phyloP scores from a whole-genome alignment of 2,113 vertebrate species.

The Tragelaphus strepsiceros region DNA sequence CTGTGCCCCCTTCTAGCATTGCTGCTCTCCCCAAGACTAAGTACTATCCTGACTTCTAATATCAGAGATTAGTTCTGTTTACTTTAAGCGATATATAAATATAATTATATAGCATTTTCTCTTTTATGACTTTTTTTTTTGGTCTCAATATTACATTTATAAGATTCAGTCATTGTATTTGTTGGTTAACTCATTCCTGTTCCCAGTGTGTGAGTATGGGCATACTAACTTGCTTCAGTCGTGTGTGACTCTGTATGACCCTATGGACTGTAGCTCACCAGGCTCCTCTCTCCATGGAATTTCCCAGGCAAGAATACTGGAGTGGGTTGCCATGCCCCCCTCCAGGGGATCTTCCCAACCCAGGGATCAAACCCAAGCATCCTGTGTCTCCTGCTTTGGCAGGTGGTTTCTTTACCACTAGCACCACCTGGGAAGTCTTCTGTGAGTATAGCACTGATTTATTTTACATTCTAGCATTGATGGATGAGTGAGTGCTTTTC shows the following conservation, averaged over 20 bases:
- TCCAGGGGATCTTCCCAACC: background rate
- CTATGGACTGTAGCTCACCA: background rate
- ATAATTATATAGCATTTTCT: background rate
- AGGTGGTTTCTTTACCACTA: background rate
- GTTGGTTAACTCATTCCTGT: background rate
- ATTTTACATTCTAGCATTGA: background rate
- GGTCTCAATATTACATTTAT: background rate
- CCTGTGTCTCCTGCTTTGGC: background rate
- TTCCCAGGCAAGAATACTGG: background rate
- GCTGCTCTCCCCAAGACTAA: background rate
- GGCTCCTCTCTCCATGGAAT: background rate
- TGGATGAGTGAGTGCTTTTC: background rate
- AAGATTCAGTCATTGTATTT: background rate
- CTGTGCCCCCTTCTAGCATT: background rate
- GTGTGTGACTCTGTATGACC: background rate
- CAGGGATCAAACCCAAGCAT: background rate
- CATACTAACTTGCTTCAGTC: background rate
- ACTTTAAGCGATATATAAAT: background rate
- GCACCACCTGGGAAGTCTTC: background rate
- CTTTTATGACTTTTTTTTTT: background rate
- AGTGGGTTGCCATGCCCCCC: background rate
- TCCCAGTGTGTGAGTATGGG: background rate
- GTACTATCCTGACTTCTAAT: background rate
- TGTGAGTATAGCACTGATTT: background rate
- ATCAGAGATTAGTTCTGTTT: background rate